Evolutionary conservation across 1,140 invertebrate genomes (phyloP), one percentile per base, ranked within the genome.

Genomic region (Drosophila miranda): DNA sequence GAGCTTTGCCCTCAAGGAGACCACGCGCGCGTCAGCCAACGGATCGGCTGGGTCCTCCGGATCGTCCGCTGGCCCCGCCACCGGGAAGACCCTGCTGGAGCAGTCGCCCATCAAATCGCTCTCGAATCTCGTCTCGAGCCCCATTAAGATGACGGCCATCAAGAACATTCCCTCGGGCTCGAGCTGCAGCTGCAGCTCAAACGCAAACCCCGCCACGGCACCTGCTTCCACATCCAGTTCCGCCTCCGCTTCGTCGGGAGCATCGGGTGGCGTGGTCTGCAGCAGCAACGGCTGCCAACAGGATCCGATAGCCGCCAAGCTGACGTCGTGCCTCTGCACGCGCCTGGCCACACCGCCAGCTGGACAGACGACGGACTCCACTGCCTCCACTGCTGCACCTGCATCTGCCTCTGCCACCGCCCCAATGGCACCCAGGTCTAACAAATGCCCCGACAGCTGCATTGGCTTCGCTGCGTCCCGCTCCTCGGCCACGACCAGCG

Each of bases 71-170:
- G 19, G 14, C 21, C 41, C 58, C 51, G 26, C 11, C 19, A 56
- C 50, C 8, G 61, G 26, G 30, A 70, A 78, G 9, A 16, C 75
- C 74, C 78, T 54, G 67, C 89, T 64, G 91, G 93, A 93, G 62
- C 93, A 93, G 64, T 93, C 93, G 16, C 93, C 93, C 26, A 93
- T 94, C 16, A 93, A 94, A 84, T 94, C 93, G 66, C 89, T 94
- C 42, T 94, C 93, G 59, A 93, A 93, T 89, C 91, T 94, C 68
- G 93, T 93, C 26, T 93, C 93, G 68, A 93, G 93, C 88, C 93
- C 93, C 54, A 92, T 93, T 46, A 92, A 93, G 68, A 84, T 89
- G 43, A 87, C 89, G 42, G 68, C 87, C 58, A 84, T 91, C 34
- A 90, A 90, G 67, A 89, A 88, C 57, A 87, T 91, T 74, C 87